Conservation (phyloP, 2,888 invertebrate genomes). For the Acleris emargana region DNA sequence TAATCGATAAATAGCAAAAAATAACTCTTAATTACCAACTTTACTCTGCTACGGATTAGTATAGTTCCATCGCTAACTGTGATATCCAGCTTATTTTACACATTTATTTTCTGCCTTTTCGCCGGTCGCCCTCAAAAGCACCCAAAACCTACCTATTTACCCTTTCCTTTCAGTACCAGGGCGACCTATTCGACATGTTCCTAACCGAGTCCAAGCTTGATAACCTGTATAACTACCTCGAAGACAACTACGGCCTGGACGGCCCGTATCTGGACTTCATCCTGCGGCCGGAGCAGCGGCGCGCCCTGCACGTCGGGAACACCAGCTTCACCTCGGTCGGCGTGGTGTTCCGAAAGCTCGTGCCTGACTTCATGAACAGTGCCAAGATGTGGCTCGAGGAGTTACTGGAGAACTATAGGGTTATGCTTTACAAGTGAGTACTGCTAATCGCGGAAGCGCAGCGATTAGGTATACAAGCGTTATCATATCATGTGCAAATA, state of each 20-base stretch:
- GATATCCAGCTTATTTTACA: too few relatives aligned
- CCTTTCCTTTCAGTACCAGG: constrained; percentile 72
- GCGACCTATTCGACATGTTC: constrained; percentile 74
- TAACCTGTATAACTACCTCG: constrained; percentile 78
- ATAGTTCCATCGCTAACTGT: too few relatives aligned
- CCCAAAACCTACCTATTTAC: background rate
- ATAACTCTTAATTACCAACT: too few relatives aligned
- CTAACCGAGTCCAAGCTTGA: constrained; percentile 68
- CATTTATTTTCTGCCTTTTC: too few relatives aligned
- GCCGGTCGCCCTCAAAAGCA: too few relatives aligned
- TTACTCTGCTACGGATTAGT: too few relatives aligned
- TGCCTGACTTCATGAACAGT: constrained; percentile 82
- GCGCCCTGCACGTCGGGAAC: constrained; percentile 81
- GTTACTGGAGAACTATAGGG: constrained; percentile 79
- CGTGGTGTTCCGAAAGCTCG: constrained; percentile 76
- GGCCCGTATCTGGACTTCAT: constrained; percentile 74
- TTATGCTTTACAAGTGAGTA: constrained; percentile 85
- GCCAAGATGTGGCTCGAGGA: constrained; percentile 83
- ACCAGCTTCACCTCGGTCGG: constrained; percentile 78
- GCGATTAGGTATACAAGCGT: too few relatives aligned
- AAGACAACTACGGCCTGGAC: constrained; percentile 66
- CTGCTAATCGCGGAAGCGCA: too few relatives aligned
- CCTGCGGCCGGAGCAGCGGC: constrained; percentile 69
- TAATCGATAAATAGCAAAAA: too few relatives aligned
- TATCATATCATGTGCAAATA: too few relatives aligned